phyloP scores from a whole-genome alignment of 2,797 vertebrate species.

The Hydrocynus forskahlii region DNA sequence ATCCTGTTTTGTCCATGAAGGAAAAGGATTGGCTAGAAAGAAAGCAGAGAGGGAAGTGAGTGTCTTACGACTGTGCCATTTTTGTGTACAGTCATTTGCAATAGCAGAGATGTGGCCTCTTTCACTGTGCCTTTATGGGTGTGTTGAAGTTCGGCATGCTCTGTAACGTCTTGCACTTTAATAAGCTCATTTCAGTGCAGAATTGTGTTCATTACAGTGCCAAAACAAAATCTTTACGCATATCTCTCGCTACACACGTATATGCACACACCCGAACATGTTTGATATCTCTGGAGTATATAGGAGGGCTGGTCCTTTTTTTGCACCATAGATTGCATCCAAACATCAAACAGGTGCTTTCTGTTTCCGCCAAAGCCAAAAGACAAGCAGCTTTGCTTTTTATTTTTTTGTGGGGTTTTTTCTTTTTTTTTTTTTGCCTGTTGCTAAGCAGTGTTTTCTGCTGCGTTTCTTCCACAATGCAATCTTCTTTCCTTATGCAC shows the following conservation, averaged over 20 bases:
- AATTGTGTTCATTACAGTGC: constrained; percentile 16
- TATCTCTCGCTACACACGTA: not conserved
- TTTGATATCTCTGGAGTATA: constrained; percentile 6
- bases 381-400: constrained; percentile 5
- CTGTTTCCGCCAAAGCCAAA: constrained; percentile 33
- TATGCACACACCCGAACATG: not conserved
- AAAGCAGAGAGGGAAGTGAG: not conserved
- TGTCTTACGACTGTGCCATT: not conserved
- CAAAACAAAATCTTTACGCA: not conserved
- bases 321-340: constrained; percentile 34
- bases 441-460: not conserved
- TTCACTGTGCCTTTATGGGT: constrained; percentile 47
- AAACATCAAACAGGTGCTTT: constrained; percentile 26
- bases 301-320: constrained; percentile 55
- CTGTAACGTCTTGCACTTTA: constrained; percentile 47
- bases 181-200: constrained; percentile 8
- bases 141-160: constrained; percentile 34
- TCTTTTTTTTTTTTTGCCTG: not conserved
- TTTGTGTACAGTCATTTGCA: not conserved
- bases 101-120: not conserved
- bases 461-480: constrained; percentile 50
- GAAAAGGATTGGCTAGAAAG: not conserved
- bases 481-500: constrained; percentile 61
- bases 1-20: not conserved
- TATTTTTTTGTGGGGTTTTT: too few relatives aligned